These are phyloP conservation scores for Pteronotus mesoamericanus DNA, from an alignment of 2,797 vertebrate species.

Conservation along the genomic window DNA sequence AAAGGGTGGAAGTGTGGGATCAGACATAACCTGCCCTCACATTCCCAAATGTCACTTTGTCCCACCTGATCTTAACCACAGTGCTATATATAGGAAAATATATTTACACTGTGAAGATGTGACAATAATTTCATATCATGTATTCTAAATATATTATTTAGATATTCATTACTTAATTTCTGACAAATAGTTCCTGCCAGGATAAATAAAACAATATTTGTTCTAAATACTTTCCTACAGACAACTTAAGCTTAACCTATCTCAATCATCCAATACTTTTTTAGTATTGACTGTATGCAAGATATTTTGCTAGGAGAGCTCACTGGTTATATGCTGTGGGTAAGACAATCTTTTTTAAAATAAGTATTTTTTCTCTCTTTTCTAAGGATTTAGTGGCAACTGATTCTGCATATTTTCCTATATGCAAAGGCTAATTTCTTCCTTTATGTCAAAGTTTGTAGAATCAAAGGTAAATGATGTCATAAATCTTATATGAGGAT, in stretches of 20 bases:
- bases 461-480: not conserved
- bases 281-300: not conserved
- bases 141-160: not conserved
- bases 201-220: not conserved
- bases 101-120: not conserved
- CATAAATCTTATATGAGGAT: not conserved
- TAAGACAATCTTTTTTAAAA: not conserved
- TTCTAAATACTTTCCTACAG: not conserved
- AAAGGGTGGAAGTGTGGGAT: accelerated
- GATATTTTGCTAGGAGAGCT: not conserved
- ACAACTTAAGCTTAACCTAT: not conserved
- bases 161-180: not conserved
- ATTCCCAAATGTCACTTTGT: not conserved
- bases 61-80: not conserved
- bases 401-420: not conserved
- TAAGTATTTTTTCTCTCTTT: not conserved
- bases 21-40: not conserved
- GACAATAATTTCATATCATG: not conserved
- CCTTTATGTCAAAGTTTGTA: not conserved
- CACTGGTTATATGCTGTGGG: not conserved
- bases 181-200: not conserved
- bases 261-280: not conserved
- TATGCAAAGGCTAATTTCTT: not conserved
- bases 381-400: not conserved
- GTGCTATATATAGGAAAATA: not conserved